A percentile compares a stretch with the other conserved stretches of the same genome.
Evolutionary conservation across 2,888 invertebrate genomes (phyloP).

Genomic region (Pheosia tremula): DNA sequence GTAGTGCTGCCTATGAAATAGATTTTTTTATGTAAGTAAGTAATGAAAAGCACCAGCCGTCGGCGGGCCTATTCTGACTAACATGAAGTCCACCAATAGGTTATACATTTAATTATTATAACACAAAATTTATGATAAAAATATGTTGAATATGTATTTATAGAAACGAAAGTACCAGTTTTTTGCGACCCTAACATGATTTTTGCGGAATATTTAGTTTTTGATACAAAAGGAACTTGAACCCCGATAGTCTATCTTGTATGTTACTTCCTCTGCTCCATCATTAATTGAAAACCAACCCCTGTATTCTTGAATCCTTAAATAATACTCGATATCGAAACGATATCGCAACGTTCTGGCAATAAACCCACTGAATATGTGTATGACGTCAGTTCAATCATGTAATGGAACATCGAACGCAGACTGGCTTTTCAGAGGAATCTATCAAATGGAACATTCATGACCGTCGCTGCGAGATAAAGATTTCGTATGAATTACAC

Average conservation of each 20-base stretch:
- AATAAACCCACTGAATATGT: slow-evolving; percentile 35
- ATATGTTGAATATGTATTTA: too few species aligned
- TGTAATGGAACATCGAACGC: slow-evolving; percentile 50
- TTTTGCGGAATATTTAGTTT: too few species aligned
- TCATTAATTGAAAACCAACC: too few species aligned
- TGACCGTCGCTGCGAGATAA: slow-evolving; percentile 7
- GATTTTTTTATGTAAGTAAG: slow-evolving; percentile 41
- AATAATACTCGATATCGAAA: background rate
- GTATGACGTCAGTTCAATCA: slow-evolving; percentile 49
- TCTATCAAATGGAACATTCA: slow-evolving; percentile 44
- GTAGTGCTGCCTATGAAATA: slow-evolving; percentile 44
- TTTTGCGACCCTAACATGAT: too few species aligned
- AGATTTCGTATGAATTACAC: slow-evolving; percentile 1
- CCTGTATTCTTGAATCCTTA: too few species aligned
- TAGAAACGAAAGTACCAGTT: too few species aligned
- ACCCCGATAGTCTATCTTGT: too few species aligned
- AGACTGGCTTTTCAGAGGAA: slow-evolving; percentile 29
- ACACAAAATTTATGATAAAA: too few species aligned
- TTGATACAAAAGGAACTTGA: too few species aligned
- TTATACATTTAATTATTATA: background rate
- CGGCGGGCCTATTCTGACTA: slow-evolving; percentile 1
- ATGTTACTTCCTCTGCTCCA: too few species aligned
- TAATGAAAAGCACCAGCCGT: slow-evolving; percentile 45
- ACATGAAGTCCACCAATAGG: background rate
- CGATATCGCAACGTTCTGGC: slow-evolving; percentile 27